These are phyloP conservation scores for Plusia festucae DNA, from an alignment of 2,888 invertebrate genomes.

Conservation along the genomic window DNA sequence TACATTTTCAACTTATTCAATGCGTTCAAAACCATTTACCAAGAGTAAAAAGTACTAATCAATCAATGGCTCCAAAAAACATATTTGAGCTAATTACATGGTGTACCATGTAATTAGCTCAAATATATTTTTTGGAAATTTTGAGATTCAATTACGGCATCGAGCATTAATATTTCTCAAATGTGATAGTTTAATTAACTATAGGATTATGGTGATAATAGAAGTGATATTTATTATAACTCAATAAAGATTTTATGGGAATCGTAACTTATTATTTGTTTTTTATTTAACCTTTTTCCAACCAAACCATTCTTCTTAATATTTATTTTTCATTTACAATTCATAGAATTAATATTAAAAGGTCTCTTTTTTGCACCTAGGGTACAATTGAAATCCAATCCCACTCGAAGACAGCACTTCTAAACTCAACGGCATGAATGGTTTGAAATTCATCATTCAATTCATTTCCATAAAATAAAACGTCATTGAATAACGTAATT, in stretches of 20 bases:
- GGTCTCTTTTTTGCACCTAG: not conserved
- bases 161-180: not conserved
- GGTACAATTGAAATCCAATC: not conserved
- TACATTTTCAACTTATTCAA: not conserved
- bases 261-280: not conserved
- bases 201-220: slow-evolving; percentile 25
- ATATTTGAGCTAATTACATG: not conserved
- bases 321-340: too few relatives aligned
- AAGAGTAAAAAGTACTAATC: not conserved
- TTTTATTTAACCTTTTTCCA: too few relatives aligned
- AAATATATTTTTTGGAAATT: too few relatives aligned
- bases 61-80: not conserved
- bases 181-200: slow-evolving; percentile 37
- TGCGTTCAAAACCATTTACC: not conserved
- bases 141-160: too few relatives aligned
- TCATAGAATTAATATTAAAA: not conserved
- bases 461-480: slow-evolving; percentile 1
- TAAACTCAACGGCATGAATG: not conserved
- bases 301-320: not conserved
- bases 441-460: not conserved
- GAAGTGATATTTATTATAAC: slow-evolving; percentile 14
- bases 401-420: not conserved
- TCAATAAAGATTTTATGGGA: not conserved
- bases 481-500: slow-evolving; percentile 14
- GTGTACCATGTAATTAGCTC: too few relatives aligned